Evolutionary conservation across 2,113 vertebrate genomes (phyloP).

Genomic region (Morphnarchus princeps): DNA sequence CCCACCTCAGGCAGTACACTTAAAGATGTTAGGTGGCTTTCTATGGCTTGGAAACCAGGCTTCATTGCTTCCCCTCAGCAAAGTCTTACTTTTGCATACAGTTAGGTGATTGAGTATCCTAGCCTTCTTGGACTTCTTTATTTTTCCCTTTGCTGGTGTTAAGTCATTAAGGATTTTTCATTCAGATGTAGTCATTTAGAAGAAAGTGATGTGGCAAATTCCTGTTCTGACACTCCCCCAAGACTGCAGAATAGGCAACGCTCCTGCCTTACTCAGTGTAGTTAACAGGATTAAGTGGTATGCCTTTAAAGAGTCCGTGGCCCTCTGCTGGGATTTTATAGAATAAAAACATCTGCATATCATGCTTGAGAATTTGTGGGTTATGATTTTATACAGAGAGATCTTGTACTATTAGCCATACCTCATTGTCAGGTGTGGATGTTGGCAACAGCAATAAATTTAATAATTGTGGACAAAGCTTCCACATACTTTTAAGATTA

Average conservation of each 20-base stretch:
- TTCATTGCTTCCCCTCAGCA: background rate
- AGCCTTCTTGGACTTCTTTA: background rate
- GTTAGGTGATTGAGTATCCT: background rate
- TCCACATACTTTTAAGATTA: background rate
- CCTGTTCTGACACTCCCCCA: background rate
- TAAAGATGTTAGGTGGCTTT: background rate
- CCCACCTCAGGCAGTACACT: background rate
- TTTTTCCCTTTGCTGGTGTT: rapidly evolving
- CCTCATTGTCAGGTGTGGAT: rapidly evolving
- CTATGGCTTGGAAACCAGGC: background rate
- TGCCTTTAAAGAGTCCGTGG: background rate
- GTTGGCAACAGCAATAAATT: background rate
- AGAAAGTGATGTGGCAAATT: background rate
- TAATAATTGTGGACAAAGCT: background rate
- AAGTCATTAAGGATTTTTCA: background rate
- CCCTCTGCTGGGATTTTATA: background rate
- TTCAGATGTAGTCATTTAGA: background rate
- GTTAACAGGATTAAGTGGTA: background rate
- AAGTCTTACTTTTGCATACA: background rate
- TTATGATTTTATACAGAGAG: background rate
- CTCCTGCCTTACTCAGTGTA: too few species aligned
- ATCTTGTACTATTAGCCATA: background rate
- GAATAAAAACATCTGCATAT: background rate
- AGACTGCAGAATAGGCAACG: background rate
- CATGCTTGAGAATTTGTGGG: background rate